These are phyloP conservation scores for Rambutsinella grinnellia DNA, from an alignment of 2,888 invertebrate species.

Conservation along the genomic window DNA sequence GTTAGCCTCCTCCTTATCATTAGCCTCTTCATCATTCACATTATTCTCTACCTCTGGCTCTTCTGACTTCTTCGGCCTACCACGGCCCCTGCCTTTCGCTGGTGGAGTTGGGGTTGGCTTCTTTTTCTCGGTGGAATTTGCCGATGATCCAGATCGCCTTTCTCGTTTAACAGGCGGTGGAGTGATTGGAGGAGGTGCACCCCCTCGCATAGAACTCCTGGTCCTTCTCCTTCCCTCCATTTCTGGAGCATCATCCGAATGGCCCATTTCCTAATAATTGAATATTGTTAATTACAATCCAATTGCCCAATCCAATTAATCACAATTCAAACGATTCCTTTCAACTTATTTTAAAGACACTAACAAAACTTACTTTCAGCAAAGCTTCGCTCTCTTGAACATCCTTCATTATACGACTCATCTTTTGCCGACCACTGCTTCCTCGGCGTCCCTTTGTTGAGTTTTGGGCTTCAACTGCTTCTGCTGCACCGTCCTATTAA, in stretches of 20 bases:
- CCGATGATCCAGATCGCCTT: conserved; percentile 56
- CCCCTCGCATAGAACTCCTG: conserved; percentile 63
- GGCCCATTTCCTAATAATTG: conserved; percentile 63
- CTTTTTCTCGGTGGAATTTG: conserved; percentile 50
- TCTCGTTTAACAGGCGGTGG: conserved; percentile 64
- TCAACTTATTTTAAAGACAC: too few relatives aligned
- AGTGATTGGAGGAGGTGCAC: conserved; percentile 58
- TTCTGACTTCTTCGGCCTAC: conserved; percentile 56
- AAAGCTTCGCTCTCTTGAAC: conserved; percentile 65
- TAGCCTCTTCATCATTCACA: conserved; percentile 46
- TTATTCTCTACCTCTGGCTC: conserved; percentile 54
- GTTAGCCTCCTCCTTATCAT: conserved; percentile 45
- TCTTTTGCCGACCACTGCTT: conserved; percentile 60
- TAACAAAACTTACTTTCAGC: conserved; percentile 56
- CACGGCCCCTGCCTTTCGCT: conserved; percentile 44
- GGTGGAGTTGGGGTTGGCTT: conserved; percentile 53
- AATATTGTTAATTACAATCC: too few relatives aligned
- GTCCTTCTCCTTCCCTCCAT: conserved; percentile 64
- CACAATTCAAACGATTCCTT: too few relatives aligned
- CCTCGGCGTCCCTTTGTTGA: conserved; percentile 58
- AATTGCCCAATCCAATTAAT: too few relatives aligned
- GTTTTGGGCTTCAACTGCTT: conserved; percentile 42
- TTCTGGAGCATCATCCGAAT: conserved; percentile 59
- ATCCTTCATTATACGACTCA: conserved; percentile 64
- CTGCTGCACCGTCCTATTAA: conserved; percentile 43